Base-by-base conservation (phyloP, 2,797 vertebrate species). In the Liparis tanakae region DNA sequence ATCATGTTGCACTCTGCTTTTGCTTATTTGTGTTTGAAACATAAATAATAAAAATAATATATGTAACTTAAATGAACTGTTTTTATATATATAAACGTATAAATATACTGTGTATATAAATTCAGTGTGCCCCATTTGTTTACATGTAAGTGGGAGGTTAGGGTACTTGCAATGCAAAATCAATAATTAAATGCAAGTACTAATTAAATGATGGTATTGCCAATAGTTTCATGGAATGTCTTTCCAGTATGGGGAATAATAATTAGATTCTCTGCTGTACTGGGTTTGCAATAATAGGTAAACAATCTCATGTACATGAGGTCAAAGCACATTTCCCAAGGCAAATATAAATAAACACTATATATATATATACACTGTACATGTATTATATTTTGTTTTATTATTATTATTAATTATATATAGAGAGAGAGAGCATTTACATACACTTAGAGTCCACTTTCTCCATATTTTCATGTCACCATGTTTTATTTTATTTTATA, bases 11-110 rank as follows among this genome's bases (percentile, higher is more conserved):
- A 73, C 67, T 86, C 80, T 63, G 67, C 75, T 83, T 87, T 76
- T 83, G 70, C 79, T 83, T 74, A 37, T 72, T 67, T 37, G 41
- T 73, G 67, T 83, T 87, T 73, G 78, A 85, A 89, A 89, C 89
- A 89, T 72, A 88, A 76, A 59, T 9, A 12, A 55, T 18, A 54
- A 73, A 72, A 77, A 80, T 85, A 78, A 77, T 85, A 79, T 90
- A 84, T 68, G 68, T 81, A 41, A 66, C 72, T 68, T 84, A 80
- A 85, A 82, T 68, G 30, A 79, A 74, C 30, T 56, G 63, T 22
- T 72, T 39, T 65, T 70, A 58, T 2, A 30, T 30, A 30, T 30
- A 30, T 30, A 30, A 2, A 30, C 4, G 25, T 74, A 36, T 56
- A 65, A 77, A 8, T 3, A 12, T 10, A 41, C n/a, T n/a, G n/a